Conservation (phyloP, 2,888 invertebrate species). For the Octonoba sinensis region DNA sequence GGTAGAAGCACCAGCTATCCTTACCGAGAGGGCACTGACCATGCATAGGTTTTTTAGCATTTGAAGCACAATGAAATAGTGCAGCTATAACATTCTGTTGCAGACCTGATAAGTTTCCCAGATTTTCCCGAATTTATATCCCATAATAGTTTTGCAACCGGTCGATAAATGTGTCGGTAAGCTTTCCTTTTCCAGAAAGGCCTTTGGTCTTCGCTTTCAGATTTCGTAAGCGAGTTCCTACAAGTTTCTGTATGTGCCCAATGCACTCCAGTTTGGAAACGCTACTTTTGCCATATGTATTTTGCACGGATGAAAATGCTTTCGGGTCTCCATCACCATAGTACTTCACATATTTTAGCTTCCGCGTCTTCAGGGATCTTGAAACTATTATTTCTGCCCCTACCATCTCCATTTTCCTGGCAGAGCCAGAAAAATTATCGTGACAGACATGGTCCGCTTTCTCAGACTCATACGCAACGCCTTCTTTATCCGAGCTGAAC, state of each 20-base stretch:
- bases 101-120: background rate
- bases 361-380: background rate
- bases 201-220: constrained; percentile 10
- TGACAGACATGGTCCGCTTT: background rate
- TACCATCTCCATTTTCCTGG: constrained; percentile 13
- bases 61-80: constrained; percentile 19
- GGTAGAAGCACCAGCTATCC: constrained; percentile 28
- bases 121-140: constrained; percentile 6
- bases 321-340: constrained; percentile 27
- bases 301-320: constrained; percentile 4
- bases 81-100: constrained; percentile 20
- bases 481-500: background rate
- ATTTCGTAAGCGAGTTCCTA: constrained; percentile 20
- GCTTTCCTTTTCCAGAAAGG: constrained; percentile 20
- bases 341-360: constrained; percentile 8
- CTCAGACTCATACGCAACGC: background rate
- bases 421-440: background rate
- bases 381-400: constrained; percentile 19
- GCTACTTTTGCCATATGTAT: background rate
- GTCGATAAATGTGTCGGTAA: background rate
- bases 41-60: constrained; percentile 4
- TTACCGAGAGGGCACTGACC: constrained; percentile 16
- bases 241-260: constrained; percentile 8
- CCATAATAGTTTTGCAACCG: constrained; percentile 7
- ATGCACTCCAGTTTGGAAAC: constrained; percentile 16